A percentile compares a stretch with the other conserved stretches of the same genome.
These are phyloP conservation scores for Solenopsis fugax DNA, from an alignment of 1,140 invertebrate genomes.

Conservation along the genomic window DNA sequence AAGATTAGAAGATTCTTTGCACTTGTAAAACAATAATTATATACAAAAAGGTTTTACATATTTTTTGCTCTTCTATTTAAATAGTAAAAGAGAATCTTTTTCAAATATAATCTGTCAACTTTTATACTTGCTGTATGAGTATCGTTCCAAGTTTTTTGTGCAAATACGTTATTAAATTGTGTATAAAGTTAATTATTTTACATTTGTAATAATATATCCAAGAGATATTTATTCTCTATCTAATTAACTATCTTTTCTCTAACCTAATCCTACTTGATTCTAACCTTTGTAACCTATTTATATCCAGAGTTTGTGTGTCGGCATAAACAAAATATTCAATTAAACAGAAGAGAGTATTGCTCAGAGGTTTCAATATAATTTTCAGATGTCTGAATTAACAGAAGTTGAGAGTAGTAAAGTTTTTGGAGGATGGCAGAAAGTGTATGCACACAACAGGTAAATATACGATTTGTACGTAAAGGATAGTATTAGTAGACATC, in stretches of 20 bases:
- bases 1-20: background rate
- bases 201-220: background rate
- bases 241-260: background rate
- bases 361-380: conserved; percentile 53
- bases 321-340: background rate
- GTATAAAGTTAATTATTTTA: background rate
- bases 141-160: too few species aligned
- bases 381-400: conserved; percentile 85
- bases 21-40: background rate
- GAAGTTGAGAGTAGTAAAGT: conserved; percentile 90
- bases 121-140: too few species aligned
- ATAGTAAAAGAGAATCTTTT: background rate
- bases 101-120: background rate
- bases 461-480: background rate
- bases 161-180: too few species aligned
- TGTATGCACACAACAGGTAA: conserved; percentile 94
- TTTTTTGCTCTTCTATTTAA: background rate
- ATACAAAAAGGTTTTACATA: conserved; percentile 1
- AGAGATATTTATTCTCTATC: background rate
- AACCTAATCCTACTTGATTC: background rate
- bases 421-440: conserved; percentile 94
- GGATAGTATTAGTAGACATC: background rate
- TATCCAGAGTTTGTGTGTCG: background rate
- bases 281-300: background rate
- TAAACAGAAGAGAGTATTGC: background rate